These are phyloP conservation scores for Manis pentadactyla DNA, from an alignment of 2,797 vertebrate species.

Conservation along the genomic window DNA sequence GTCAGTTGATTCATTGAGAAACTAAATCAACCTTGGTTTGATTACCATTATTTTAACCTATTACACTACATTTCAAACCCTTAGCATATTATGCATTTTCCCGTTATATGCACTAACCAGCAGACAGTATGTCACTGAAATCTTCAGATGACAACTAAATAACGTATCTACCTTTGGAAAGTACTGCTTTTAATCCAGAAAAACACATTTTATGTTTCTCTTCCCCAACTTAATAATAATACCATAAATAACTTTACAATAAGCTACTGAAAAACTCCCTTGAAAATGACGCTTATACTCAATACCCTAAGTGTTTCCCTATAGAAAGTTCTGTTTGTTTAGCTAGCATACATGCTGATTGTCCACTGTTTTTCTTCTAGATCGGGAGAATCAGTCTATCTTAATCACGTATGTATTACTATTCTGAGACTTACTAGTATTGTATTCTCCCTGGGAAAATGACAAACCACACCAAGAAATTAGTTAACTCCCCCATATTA, in stretches of 20 bases:
- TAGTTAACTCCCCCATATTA: neutral
- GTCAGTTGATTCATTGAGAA: neutral
- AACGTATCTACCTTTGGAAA: neutral
- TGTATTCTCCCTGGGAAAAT: slow-evolving; percentile 54
- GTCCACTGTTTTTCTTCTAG: slow-evolving; percentile 79
- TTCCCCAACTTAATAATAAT: slow-evolving; percentile 9
- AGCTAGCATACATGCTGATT: neutral
- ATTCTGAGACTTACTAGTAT: neutral
- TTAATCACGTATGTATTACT: slow-evolving; percentile 89
- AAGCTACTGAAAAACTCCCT: neutral
- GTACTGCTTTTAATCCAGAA: neutral
- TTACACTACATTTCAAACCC: neutral
- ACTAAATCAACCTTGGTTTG: slow-evolving; percentile 12
- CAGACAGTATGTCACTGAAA: neutral
- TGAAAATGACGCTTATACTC: neutral
- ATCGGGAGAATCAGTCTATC: slow-evolving; percentile 92
- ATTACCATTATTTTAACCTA: neutral
- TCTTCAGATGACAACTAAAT: neutral
- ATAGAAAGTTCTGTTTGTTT: neutral
- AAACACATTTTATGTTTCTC: neutral
- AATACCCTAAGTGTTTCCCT: neutral
- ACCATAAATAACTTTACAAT: neutral
- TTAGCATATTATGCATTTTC: neutral
- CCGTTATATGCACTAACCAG: neutral
- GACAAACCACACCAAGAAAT: neutral